Evolutionary conservation across 2,113 vertebrate species (phyloP).

Genomic region (Nannospalax galili): DNA sequence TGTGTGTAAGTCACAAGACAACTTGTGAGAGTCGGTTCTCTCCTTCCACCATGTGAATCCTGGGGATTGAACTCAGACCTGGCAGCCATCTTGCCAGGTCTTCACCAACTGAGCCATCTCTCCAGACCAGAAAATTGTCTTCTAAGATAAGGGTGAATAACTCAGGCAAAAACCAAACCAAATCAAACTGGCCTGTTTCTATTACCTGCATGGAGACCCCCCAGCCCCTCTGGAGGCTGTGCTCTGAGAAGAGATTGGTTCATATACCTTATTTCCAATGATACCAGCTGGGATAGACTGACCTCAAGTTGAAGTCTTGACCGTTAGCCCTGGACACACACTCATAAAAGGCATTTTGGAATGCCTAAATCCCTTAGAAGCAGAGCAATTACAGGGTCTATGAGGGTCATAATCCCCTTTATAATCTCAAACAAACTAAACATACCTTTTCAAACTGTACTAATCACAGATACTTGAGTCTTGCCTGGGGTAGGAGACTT

Average conservation of each 20-base stretch:
- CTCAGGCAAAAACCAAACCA: background rate
- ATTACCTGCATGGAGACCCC: background rate
- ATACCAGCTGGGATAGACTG: background rate
- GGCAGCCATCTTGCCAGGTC: no score
- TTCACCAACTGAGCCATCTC: no score
- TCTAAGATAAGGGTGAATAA: background rate
- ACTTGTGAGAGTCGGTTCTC: no score
- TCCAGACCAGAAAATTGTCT: background rate
- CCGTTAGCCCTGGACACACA: background rate
- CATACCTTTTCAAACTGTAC: background rate
- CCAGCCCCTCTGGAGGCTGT: accelerated
- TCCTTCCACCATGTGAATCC: no score
- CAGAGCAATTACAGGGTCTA: background rate
- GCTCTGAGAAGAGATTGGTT: background rate
- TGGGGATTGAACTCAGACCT: no score
- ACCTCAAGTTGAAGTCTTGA: background rate
- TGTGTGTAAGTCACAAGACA: no score
- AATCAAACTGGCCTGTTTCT: background rate
- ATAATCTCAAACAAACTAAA: background rate
- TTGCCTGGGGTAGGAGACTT: background rate
- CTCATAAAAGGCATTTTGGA: background rate
- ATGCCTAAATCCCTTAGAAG: background rate
- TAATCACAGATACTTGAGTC: background rate
- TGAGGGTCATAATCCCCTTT: background rate
- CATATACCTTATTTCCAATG: background rate